Evolutionary conservation across 1,140 invertebrate species (phyloP).

Genomic region (Lethocerus indicus): DNA sequence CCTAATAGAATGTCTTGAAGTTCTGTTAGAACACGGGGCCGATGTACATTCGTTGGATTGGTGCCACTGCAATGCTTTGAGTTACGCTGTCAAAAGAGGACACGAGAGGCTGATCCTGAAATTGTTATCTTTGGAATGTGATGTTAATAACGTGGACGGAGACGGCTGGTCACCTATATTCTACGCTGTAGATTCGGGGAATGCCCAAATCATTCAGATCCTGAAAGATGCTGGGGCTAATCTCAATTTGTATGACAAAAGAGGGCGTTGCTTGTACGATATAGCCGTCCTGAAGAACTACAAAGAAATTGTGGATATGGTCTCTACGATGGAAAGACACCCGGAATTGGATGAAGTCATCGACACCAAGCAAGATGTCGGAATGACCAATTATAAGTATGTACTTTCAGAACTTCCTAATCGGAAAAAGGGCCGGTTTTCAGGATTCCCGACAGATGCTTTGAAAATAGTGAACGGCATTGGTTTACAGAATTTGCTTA

Average conservation of each 20-base stretch:
- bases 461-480: conserved; percentile 24
- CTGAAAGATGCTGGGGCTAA: conserved; percentile 25
- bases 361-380: neutral
- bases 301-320: conserved; percentile 24
- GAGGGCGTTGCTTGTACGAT: conserved; percentile 26
- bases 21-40: conserved; percentile 7
- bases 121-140: conserved; percentile 21
- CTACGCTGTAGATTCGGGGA: conserved; percentile 28
- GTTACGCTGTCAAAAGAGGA: conserved; percentile 28
- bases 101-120: conserved; percentile 23
- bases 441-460: conserved; percentile 27
- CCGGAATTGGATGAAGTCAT: conserved; percentile 6
- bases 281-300: conserved; percentile 26
- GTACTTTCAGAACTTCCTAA: conserved; percentile 23
- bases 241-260: conserved; percentile 22
- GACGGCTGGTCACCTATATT: conserved; percentile 29
- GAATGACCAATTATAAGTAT: conserved; percentile 21
- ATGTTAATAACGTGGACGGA: conserved; percentile 27
- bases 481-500: conserved; percentile 21
- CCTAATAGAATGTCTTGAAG: conserved; percentile 7
- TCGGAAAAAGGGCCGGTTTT: conserved; percentile 16
- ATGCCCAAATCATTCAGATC: conserved; percentile 24
- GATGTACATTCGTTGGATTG: conserved; percentile 23
- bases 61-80: conserved; percentile 27
- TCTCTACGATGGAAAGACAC: conserved; percentile 21